A percentile compares a stretch with the other conserved stretches of the same genome.
phyloP scores from a whole-genome alignment of 2,888 invertebrate species.

The Lutraria lutraria region DNA sequence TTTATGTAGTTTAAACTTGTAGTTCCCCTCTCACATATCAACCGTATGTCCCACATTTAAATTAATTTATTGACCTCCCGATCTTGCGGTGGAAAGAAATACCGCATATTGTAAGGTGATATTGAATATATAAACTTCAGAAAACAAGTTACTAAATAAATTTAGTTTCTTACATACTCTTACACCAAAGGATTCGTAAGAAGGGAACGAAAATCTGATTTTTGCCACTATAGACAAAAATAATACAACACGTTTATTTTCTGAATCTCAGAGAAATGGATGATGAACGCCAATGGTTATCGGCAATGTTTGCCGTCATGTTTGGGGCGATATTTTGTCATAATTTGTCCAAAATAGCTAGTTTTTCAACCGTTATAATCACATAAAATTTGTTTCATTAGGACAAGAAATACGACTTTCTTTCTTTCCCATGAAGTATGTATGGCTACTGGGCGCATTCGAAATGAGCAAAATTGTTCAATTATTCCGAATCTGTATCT shows the following conservation, averaged over 20 bases:
- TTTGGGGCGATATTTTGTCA: not conserved
- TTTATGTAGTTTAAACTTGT: conserved; percentile 49
- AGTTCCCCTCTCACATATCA: conserved; percentile 39
- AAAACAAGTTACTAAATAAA: not conserved
- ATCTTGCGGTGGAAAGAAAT: conserved; percentile 34
- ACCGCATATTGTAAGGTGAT: conserved; percentile 37
- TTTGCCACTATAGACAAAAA: not conserved
- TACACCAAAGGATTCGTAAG: not conserved
- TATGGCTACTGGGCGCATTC: conserved; percentile 14
- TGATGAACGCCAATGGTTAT: conserved; percentile 14
- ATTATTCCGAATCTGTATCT: not conserved
- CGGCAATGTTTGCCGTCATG: not conserved
- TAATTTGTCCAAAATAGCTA: conserved; percentile 23
- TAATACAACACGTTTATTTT: not conserved
- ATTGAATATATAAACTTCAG: not conserved
- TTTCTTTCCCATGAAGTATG: not conserved
- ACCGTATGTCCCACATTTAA: conserved; percentile 38
- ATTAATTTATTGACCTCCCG: conserved; percentile 52
- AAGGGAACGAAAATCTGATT: not conserved
- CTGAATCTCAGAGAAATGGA: not conserved
- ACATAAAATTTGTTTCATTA: conserved; percentile 27
- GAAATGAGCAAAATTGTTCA: conserved; percentile 18
- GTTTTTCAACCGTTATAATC: conserved; percentile 17
- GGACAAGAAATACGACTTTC: conserved; percentile 18
- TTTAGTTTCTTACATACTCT: not conserved